Evolutionary conservation across 1,140 invertebrate species (phyloP).

Genomic region (Patella vulgata): DNA sequence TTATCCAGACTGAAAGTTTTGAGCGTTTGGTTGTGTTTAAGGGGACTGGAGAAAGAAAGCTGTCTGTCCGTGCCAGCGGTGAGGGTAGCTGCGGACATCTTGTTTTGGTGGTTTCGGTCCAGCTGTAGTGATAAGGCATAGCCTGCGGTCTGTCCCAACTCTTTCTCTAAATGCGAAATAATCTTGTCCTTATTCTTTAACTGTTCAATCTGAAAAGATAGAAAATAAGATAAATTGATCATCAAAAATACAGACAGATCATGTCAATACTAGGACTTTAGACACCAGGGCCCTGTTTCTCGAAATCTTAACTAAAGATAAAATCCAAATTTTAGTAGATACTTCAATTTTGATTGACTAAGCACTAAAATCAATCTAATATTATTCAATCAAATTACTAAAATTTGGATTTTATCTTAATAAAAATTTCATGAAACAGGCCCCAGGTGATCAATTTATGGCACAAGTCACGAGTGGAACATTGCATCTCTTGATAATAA

Average conservation of each 20-base stretch:
- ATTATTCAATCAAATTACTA: too few species aligned
- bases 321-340: too few species aligned
- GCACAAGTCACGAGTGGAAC: not conserved
- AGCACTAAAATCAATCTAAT: too few species aligned
- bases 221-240: not conserved
- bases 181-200: slow-evolving; percentile 48
- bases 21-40: slow-evolving; percentile 4
- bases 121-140: slow-evolving; percentile 21
- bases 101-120: slow-evolving; percentile 11
- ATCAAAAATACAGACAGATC: not conserved
- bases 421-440: not conserved
- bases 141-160: slow-evolving; percentile 37
- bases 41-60: not conserved
- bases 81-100: slow-evolving; percentile 3
- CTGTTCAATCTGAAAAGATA: slow-evolving; percentile 45
- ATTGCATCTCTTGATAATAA: not conserved
- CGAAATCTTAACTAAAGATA: too few species aligned
- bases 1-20: not conserved
- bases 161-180: slow-evolving; percentile 46
- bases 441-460: too few species aligned
- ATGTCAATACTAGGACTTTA: not conserved
- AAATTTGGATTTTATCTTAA: too few species aligned
- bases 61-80: slow-evolving; percentile 2
- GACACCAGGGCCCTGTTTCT: too few species aligned
- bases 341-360: too few species aligned